These are phyloP conservation scores for Athripsodes cinereus DNA, from an alignment of 2,888 invertebrate species.

Conservation along the genomic window DNA sequence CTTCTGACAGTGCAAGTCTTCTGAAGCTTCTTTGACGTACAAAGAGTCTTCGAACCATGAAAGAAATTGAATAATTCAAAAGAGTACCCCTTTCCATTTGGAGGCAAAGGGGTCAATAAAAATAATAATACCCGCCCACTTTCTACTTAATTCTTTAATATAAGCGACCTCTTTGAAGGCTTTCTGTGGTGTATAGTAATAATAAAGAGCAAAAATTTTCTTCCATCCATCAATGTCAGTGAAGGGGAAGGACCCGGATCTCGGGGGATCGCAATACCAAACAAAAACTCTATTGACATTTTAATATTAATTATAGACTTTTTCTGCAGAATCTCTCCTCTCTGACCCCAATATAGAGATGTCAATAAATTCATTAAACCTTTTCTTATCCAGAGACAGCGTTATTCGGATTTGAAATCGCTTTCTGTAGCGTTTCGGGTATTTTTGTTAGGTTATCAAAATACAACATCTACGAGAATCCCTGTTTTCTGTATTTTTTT, in stretches of 20 bases:
- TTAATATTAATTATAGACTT: conserved; percentile 1
- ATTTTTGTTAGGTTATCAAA: too few species aligned
- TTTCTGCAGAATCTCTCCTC: background rate
- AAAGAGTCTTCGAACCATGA: conserved; percentile 9
- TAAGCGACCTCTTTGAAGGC: conserved; percentile 16
- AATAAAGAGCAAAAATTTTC: conserved; percentile 16
- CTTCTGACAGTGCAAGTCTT: conserved; percentile 11
- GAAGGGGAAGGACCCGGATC: background rate
- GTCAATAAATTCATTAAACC: too few species aligned
- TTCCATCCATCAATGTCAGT: conserved; percentile 21
- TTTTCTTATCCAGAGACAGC: too few species aligned
- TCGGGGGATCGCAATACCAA: background rate
- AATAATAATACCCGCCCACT: conserved; percentile 17
- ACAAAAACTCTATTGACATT: conserved; percentile 1
- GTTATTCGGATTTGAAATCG: too few species aligned
- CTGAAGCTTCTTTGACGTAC: conserved; percentile 4
- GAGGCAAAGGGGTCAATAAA: conserved; percentile 19
- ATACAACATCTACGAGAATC: too few species aligned
- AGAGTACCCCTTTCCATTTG: conserved; percentile 5
- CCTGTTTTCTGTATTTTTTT: too few species aligned
- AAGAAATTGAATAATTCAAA: conserved; percentile 23
- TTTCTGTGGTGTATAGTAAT: conserved; percentile 7
- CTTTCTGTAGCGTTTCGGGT: too few species aligned
- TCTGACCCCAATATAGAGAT: background rate
- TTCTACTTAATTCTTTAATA: conserved; percentile 21